Conservation (phyloP, 2,888 invertebrate species). For the Rhynchonema sp. region DNA sequence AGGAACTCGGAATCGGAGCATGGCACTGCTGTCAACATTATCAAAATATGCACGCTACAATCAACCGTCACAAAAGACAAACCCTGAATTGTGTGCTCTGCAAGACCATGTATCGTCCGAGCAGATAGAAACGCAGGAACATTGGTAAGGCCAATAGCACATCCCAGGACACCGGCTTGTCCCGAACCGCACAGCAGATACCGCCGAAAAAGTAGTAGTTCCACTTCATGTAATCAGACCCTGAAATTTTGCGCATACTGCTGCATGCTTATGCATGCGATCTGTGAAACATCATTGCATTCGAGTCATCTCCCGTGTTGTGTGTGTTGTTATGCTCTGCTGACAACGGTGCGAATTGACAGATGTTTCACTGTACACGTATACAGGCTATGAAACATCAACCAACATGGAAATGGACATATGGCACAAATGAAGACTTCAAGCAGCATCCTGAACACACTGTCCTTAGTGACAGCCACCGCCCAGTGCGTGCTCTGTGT, state of each 20-base stretch:
- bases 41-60: too few species aligned
- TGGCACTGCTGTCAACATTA: too few species aligned
- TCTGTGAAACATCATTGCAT: not conserved
- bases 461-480: constrained; percentile 94
- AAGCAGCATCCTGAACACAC: constrained; percentile 47
- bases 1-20: not conserved
- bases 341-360: too few species aligned
- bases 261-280: not conserved
- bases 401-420: constrained; percentile 32
- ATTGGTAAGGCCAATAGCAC: constrained; percentile 92
- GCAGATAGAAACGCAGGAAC: constrained; percentile 96
- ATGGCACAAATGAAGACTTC: constrained; percentile 88
- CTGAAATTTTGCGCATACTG: not conserved
- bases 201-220: not conserved
- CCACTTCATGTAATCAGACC: constrained; percentile 7
- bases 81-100: constrained; percentile 79
- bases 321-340: not conserved
- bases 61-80: not conserved
- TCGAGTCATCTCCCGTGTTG: too few species aligned
- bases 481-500: constrained; percentile 99
- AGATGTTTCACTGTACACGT: too few species aligned
- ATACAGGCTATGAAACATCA: too few species aligned
- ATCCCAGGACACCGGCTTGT: constrained; percentile 53
- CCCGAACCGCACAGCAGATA: constrained; percentile 34
- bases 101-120: constrained; percentile 94